Evolutionary conservation across 2,797 vertebrate species (phyloP).

Genomic region (Myiotriccus ornatus): DNA sequence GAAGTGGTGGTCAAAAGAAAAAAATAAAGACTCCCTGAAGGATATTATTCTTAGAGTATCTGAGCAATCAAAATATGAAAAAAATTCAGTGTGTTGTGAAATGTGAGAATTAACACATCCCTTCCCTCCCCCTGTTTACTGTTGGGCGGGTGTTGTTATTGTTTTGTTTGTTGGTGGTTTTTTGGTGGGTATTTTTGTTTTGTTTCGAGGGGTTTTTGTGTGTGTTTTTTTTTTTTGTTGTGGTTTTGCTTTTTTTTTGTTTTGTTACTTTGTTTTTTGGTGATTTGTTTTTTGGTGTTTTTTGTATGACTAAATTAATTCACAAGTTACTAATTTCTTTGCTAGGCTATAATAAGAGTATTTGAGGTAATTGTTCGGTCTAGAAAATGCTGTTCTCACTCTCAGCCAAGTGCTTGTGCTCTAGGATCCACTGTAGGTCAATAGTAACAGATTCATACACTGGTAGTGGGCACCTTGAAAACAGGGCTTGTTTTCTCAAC

Average conservation of each 20-base stretch:
- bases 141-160: not conserved
- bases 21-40: not conserved
- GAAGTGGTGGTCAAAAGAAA: not conserved
- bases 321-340: not conserved
- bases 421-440: not conserved
- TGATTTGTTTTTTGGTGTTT: accelerated
- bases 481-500: not conserved
- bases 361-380: not conserved
- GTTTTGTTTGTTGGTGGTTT: not conserved
- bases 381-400: not conserved
- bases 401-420: not conserved
- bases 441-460: not conserved
- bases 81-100: not conserved
- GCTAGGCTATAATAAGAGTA: not conserved
- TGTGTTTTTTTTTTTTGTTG: not conserved
- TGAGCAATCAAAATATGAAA: not conserved
- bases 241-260: not conserved
- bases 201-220: not conserved
- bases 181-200: not conserved
- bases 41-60: not conserved
- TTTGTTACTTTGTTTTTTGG: no score
- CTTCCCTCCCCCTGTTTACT: not conserved
- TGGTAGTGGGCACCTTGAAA: not conserved
- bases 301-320: not conserved
- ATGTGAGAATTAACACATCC: not conserved